Base-by-base conservation (phyloP, 2,797 vertebrate species). In the Mus caroli region DNA sequence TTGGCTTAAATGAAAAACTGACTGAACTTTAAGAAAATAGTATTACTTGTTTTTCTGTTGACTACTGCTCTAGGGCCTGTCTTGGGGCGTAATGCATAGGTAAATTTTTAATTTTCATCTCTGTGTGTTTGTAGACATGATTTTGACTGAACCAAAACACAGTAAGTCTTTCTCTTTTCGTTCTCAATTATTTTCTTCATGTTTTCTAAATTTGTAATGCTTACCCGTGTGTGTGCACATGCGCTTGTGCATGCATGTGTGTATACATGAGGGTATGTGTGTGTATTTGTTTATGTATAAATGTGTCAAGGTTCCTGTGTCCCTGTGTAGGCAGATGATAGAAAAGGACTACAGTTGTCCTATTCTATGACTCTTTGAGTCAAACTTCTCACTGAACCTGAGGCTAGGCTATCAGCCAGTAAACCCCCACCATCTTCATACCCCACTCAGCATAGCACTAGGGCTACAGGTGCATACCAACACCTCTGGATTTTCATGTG, bases 131-230 rank as follows among this genome's bases (percentile, higher is more conserved):
- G 60, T 62, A 22, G 69, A 8, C 77, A 86, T 80, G 84, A 84
- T 92, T 40, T 95, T 87, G 91, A 37, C 56, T 78, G 56, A 88
- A 83, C 76, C 50, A 54, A 96, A n/a, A 60, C 0, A 67, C 56
- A 60, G 26, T 77, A 67, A 60, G 37, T 83, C 75, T 79, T 92
- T 90, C 26, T 78, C 40, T 78, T 37, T 95, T 17, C 28, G 75
- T 76, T 95, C 26, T 97, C 43, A 93, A 11, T 88, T 95, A 60
- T 92, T 43, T 22, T 1, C 34, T 34, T 34, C 40, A 28, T 85
- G 67, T 24, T n/a, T 50, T 14, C 13, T 13, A 43, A 34, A 43
- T 17, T 50, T 43, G 50, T 67, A 85, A 67, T 67, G 6, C 12
- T 17, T 60, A 24, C 14, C 6, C 34, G 17, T 22, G 22, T 60